phyloP scores from a whole-genome alignment of 2,888 invertebrate species.

The Nemoura dubitans region DNA sequence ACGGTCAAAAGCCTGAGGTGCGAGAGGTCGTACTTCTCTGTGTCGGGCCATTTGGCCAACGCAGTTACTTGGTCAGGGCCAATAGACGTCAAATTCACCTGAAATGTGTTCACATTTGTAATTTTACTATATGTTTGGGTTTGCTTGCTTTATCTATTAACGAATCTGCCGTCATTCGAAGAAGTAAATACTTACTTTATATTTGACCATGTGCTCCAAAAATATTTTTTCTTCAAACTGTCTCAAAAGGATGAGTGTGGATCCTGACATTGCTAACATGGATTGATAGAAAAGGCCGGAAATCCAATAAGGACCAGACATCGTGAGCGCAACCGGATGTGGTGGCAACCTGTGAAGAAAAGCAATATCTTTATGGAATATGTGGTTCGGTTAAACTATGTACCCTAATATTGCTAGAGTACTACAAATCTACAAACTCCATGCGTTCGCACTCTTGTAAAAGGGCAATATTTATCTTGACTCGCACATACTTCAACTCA shows the following conservation, averaged over 20 bases:
- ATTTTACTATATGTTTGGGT: too few relatives aligned
- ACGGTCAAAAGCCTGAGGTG: constrained; percentile 56
- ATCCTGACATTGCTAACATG: constrained; percentile 29
- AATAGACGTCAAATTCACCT: constrained; percentile 59
- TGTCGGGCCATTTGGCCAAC: constrained; percentile 60
- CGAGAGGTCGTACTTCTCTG: constrained; percentile 59
- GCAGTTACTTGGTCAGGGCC: constrained; percentile 64
- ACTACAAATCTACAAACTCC: too few relatives aligned
- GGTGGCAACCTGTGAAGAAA: neutral
- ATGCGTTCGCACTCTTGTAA: too few relatives aligned
- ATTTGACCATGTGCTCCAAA: constrained; percentile 56
- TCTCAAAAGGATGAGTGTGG: constrained; percentile 52
- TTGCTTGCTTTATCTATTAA: too few relatives aligned
- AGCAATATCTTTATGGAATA: too few relatives aligned
- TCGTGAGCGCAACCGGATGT: neutral
- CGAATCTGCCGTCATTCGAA: neutral
- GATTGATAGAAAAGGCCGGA: constrained; percentile 1
- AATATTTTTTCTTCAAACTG: constrained; percentile 58
- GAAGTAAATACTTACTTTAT: constrained; percentile 55
- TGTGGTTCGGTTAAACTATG: too few relatives aligned
- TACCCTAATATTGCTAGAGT: too few relatives aligned
- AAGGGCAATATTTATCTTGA: too few relatives aligned
- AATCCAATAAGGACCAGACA: constrained; percentile 23
- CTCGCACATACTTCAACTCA: too few relatives aligned
- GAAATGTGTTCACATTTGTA: neutral